These are phyloP conservation scores for Euglossa dilemma DNA, from an alignment of 1,140 invertebrate genomes.

Conservation along the genomic window DNA sequence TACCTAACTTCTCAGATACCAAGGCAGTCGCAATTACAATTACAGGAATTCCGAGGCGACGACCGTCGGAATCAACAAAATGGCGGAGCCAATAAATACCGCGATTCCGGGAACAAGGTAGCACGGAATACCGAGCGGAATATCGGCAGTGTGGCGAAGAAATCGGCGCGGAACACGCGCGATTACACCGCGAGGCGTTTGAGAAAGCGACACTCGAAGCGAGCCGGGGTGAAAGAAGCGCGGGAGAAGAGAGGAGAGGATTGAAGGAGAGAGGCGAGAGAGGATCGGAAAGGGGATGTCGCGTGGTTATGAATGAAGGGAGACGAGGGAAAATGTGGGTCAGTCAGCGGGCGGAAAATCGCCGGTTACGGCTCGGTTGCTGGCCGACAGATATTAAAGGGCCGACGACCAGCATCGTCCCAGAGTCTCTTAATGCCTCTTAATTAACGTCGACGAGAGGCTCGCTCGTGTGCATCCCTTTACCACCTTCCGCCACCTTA, in stretches of 20 bases:
- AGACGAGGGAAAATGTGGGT: conserved; percentile 45
- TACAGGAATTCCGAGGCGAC: too few species aligned
- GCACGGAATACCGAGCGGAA: too few species aligned
- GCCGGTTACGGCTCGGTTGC: conserved; percentile 39
- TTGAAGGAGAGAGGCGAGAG: not conserved
- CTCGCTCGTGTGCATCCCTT: conserved; percentile 53
- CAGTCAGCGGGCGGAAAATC: conserved; percentile 52
- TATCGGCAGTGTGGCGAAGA: not conserved
- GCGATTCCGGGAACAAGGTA: too few species aligned
- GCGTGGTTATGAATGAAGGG: conserved; percentile 34
- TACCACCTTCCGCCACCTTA: conserved; percentile 50
- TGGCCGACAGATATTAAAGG: conserved; percentile 63
- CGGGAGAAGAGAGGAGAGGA: not conserved
- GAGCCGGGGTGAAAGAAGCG: not conserved
- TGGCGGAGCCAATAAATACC: too few species aligned
- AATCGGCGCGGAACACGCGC: not conserved
- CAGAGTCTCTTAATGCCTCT: conserved; percentile 64
- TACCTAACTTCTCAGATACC: too few species aligned
- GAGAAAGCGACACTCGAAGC: not conserved
- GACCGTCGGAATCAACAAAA: too few species aligned
- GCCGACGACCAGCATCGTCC: conserved; percentile 49
- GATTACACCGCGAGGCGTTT: not conserved
- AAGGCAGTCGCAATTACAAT: too few species aligned
- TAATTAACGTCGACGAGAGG: conserved; percentile 63
- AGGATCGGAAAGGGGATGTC: not conserved